A percentile compares a stretch with the other conserved stretches of the same genome.
Conservation (phyloP, 2,888 invertebrate genomes). For the Drosophila multiciliata region DNA sequence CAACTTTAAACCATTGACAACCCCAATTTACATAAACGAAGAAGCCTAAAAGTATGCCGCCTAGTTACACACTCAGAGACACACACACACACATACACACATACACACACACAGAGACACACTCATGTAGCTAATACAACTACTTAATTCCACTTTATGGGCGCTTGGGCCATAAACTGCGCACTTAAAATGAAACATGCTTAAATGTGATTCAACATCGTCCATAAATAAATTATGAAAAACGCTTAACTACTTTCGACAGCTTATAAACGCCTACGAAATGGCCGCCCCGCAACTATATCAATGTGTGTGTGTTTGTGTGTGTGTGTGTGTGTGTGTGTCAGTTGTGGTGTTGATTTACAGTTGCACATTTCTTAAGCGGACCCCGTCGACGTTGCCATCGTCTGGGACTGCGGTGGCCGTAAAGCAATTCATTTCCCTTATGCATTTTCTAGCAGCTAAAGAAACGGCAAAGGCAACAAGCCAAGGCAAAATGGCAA, state of each 20-base stretch:
- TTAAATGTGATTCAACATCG: slow-evolving; percentile 73
- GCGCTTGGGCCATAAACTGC: slow-evolving; percentile 73
- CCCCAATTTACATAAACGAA: slow-evolving; percentile 65
- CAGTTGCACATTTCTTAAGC: slow-evolving; percentile 79
- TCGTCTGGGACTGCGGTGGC: slow-evolving; percentile 74
- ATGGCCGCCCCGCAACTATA: slow-evolving; percentile 67
- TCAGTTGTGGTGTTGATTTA: slow-evolving; percentile 72
- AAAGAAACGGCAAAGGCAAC: slow-evolving; percentile 22
- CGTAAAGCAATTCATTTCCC: slow-evolving; percentile 82
- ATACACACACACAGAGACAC: slow-evolving; percentile 9
- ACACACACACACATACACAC: slow-evolving; percentile 3
- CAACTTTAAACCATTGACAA: slow-evolving; percentile 51
- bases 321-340: slow-evolving; percentile 28
- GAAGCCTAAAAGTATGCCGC: slow-evolving; percentile 55
- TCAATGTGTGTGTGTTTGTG: slow-evolving; percentile 14
- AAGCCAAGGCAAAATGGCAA: slow-evolving; percentile 13
- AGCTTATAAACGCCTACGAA: slow-evolving; percentile 81
- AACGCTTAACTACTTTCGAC: slow-evolving; percentile 82
- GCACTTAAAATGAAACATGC: slow-evolving; percentile 80
- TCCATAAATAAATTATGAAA: slow-evolving; percentile 80
- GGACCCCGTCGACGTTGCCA: slow-evolving; percentile 29
- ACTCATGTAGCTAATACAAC: slow-evolving; percentile 43
- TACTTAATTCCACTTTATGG: slow-evolving; percentile 76
- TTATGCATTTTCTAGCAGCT: slow-evolving; percentile 74
- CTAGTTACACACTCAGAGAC: slow-evolving; percentile 9